These are phyloP conservation scores for Thunnus albacares DNA, from an alignment of 2,797 vertebrate genomes.

Conservation along the genomic window DNA sequence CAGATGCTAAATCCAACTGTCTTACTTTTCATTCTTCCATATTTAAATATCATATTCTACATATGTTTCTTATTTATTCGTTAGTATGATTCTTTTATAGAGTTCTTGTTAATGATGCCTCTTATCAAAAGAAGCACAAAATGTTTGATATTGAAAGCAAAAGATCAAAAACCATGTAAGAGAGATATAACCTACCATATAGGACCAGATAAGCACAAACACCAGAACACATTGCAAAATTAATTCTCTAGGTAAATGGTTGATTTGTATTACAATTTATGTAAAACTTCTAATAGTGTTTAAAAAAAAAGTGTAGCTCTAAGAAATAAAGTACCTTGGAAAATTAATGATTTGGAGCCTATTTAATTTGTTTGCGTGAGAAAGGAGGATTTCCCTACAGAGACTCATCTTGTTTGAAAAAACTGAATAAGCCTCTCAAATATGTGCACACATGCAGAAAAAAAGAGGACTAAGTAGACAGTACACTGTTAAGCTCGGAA, in stretches of 20 bases:
- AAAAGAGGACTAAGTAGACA: slow-evolving; percentile 33
- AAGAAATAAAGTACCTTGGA: slow-evolving; percentile 45
- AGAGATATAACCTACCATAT: not conserved
- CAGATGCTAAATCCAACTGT: slow-evolving; percentile 59
- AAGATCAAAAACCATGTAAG: not conserved
- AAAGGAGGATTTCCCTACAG: slow-evolving; percentile 57
- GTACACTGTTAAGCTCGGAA: slow-evolving; percentile 42
- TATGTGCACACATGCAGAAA: slow-evolving; percentile 53
- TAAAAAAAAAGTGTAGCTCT: slow-evolving; percentile 47
- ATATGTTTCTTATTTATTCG: slow-evolving; percentile 26
- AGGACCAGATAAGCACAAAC: not conserved
- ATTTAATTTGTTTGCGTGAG: slow-evolving; percentile 70
- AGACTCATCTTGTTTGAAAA: slow-evolving; percentile 57
- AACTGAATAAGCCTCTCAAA: slow-evolving; percentile 62
- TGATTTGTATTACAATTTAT: slow-evolving; percentile 24
- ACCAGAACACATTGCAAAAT: slow-evolving; percentile 3
- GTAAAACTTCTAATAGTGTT: slow-evolving; percentile 35
- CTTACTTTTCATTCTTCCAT: slow-evolving; percentile 29
- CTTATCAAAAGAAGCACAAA: not conserved
- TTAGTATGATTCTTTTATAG: slow-evolving; percentile 28
- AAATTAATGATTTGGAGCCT: slow-evolving; percentile 61
- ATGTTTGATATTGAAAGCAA: slow-evolving; percentile 3
- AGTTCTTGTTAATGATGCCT: not conserved
- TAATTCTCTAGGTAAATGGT: slow-evolving; percentile 8
- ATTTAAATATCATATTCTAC: slow-evolving; percentile 19